Conservation (phyloP, 2,113 vertebrate species). For the Callaeas wilsoni region DNA sequence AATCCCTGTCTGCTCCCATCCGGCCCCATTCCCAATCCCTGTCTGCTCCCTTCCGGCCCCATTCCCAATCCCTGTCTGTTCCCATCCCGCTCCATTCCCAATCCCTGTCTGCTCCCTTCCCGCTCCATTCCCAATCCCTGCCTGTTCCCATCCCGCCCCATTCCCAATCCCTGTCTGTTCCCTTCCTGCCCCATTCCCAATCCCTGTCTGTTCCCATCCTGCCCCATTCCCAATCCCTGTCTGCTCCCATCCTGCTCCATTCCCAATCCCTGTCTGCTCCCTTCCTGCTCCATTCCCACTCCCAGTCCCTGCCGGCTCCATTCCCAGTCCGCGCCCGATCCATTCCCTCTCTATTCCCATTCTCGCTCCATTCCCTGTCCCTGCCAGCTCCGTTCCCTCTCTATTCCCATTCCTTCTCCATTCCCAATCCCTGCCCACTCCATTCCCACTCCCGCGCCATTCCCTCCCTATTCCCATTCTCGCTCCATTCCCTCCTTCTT, state of each 20-base stretch:
- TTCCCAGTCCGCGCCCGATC: fast-evolving
- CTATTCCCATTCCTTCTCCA: background rate
- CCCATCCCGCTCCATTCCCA: background rate
- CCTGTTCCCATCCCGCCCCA: too few species aligned
- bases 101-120: background rate
- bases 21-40: background rate
- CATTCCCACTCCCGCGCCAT: too few species aligned
- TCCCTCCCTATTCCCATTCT: background rate
- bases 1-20: too few species aligned
- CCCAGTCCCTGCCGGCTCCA: fast-evolving
- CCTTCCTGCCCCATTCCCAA: background rate
- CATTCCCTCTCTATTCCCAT: background rate
- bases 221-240: background rate
- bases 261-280: too few species aligned
- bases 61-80: background rate
- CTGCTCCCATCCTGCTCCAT: too few species aligned
- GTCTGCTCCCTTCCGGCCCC: background rate
- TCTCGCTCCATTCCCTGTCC: too few species aligned
- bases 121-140: too few species aligned
- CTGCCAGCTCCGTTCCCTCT: too few species aligned
- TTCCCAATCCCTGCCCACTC: background rate
- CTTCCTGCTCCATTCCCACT: too few species aligned
- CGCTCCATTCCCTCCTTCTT: too few species aligned
- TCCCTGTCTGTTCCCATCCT: too few species aligned
- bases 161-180: too few species aligned